phyloP scores from a whole-genome alignment of 2,113 vertebrate genomes.

The Chionis minor region DNA sequence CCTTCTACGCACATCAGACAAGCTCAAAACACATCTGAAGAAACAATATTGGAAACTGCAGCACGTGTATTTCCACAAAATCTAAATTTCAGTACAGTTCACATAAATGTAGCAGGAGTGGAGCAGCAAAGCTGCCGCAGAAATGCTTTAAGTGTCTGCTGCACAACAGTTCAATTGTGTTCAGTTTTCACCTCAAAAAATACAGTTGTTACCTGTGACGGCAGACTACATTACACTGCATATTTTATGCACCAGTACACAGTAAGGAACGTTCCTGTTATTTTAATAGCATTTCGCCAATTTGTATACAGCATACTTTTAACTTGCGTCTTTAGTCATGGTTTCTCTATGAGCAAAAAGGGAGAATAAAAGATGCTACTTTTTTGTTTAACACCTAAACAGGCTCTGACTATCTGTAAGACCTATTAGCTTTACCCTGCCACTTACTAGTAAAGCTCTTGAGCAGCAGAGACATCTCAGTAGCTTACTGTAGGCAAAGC shows the following conservation, averaged over 20 bases:
- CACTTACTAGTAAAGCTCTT: not conserved
- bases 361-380: not conserved
- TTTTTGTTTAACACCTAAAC: not conserved
- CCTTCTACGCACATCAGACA: not conserved
- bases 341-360: not conserved
- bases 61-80: not conserved
- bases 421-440: not conserved
- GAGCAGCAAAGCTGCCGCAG: not conserved
- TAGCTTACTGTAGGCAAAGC: not conserved
- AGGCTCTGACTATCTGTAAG: not conserved
- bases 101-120: not conserved
- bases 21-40: not conserved
- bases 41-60: not conserved
- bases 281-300: not conserved
- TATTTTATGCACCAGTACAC: rapidly evolving
- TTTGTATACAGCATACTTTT: not conserved
- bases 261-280: not conserved
- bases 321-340: not conserved
- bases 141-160: not conserved
- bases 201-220: not conserved
- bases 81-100: not conserved
- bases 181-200: not conserved
- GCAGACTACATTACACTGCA: not conserved
- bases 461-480: not conserved
- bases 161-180: not conserved